Base-by-base conservation (phyloP, 2,888 invertebrate species). In the Synergus umbraculus region DNA sequence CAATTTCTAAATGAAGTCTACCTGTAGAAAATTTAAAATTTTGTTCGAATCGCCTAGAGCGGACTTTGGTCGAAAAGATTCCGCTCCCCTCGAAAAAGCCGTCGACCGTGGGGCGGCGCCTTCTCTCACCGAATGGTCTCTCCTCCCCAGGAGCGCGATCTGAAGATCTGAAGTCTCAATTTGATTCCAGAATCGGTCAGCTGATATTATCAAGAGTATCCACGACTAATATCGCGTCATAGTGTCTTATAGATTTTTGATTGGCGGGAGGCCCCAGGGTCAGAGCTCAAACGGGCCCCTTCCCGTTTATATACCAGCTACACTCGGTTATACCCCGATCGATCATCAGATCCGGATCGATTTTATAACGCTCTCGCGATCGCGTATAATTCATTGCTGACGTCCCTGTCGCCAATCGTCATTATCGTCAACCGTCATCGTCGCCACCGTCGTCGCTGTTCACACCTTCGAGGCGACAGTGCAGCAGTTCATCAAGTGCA, bases 211-310 rank as follows among this genome's bases (percentile, higher is more conserved):
- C 3, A 22, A 60, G n/a, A 10, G 10, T 12, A 60, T 2, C 60
- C 60, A 12, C 12, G 0, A 18, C 1, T 12, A 60, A 22, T 60
- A 69, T 49, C 46, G 13, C 69, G 46, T 69, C 22, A 15, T 15
- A 22, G 12, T 69, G 15, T 8, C 9, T 37, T 44, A 43, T 29
- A 77, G 77, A 81, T 46, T 43, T 43, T 43, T 15, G 60, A 65
- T 67, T 54, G 83, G 78, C 63, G 83, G 82, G 78, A 79, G 58
- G 5, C 54, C 73, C 37, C 82, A 82, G 84, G 86, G 84, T 87
- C 86, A 85, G 83, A 86, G 87, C 84, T 85, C 86, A 85, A 81
- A 79, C 78, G 64, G 67, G 37, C 78, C 82, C 83, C 83, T 82
- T 79, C 82, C 78, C 60, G 77, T 81, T 82, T 79, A 80, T 78